Conservation (phyloP, 2,113 vertebrate genomes). For the Formicarius rufipectus region DNA sequence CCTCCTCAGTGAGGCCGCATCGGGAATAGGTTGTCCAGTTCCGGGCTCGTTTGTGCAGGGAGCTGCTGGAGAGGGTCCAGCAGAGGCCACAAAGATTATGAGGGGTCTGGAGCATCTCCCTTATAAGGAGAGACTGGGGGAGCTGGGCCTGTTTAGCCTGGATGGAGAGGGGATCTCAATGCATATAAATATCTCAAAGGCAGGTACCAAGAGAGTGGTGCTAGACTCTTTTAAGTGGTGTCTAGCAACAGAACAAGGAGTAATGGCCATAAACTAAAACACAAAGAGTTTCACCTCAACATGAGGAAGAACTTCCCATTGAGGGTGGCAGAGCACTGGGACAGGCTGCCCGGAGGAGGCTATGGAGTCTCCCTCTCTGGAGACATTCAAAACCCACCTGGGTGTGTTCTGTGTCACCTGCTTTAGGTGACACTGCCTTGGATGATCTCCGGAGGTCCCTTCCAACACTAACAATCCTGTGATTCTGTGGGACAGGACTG, state of each 20-base stretch:
- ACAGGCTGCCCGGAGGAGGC: not conserved
- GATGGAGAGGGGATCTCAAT: not conserved
- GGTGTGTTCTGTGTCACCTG: not conserved
- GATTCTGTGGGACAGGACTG: not conserved
- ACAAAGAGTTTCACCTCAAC: not conserved
- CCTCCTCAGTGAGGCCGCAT: not conserved
- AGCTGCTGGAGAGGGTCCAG: not conserved
- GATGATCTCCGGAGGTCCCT: not conserved
- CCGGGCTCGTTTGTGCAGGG: not conserved
- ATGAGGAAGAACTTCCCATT: not conserved
- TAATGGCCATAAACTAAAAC: not conserved
- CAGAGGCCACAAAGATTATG: no score
- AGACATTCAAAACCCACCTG: not conserved
- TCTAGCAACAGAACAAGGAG: not conserved
- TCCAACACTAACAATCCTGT: not conserved
- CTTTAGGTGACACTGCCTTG: not conserved
- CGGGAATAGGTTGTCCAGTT: not conserved
- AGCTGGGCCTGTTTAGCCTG: not conserved
- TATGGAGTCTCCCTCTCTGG: not conserved
- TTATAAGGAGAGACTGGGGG: not conserved
- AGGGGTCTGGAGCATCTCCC: not conserved
- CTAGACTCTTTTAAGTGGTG: no score
- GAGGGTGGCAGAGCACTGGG: not conserved
- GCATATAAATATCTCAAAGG: not conserved
- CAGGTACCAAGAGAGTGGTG: not conserved